Evolutionary conservation across 2,888 invertebrate species (phyloP).

Genomic region (Eilema griseolum): DNA sequence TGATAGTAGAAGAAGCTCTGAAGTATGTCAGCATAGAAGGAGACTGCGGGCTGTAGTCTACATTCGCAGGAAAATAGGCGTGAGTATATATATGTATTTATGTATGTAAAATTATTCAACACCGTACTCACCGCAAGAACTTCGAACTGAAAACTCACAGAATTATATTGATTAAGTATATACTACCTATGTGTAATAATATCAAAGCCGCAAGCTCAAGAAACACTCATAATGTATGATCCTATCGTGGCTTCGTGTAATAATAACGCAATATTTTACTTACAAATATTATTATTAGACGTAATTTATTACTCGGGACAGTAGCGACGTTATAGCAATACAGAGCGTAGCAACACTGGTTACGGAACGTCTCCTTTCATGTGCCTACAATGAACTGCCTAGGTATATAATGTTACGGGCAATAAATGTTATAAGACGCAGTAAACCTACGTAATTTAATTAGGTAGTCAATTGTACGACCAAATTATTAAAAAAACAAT

Average conservation of each 20-base stretch:
- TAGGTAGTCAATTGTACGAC: too few species aligned
- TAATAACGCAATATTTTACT: not conserved
- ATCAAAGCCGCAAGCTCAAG: not conserved
- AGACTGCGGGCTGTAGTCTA: too few species aligned
- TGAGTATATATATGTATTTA: too few species aligned
- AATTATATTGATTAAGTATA: not conserved
- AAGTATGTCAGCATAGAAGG: too few species aligned
- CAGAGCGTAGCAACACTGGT: not conserved
- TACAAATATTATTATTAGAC: not conserved
- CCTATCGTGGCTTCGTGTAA: not conserved
- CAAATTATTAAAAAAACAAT: too few species aligned
- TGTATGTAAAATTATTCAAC: not conserved
- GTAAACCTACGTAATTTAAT: too few species aligned
- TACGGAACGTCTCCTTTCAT: not conserved
- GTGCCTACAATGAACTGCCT: not conserved
- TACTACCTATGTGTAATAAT: too few species aligned
- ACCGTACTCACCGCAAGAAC: not conserved
- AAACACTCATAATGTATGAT: not conserved
- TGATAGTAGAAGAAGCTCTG: too few species aligned
- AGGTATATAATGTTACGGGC: too few species aligned
- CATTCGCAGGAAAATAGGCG: too few species aligned
- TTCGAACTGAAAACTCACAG: not conserved
- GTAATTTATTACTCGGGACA: too few species aligned
- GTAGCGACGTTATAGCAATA: not conserved
- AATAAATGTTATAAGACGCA: too few species aligned